Percentiles rank a stretch among this genome's conserved stretches.
Conservation (phyloP, 2,888 invertebrate species). For the Seira ritae region DNA sequence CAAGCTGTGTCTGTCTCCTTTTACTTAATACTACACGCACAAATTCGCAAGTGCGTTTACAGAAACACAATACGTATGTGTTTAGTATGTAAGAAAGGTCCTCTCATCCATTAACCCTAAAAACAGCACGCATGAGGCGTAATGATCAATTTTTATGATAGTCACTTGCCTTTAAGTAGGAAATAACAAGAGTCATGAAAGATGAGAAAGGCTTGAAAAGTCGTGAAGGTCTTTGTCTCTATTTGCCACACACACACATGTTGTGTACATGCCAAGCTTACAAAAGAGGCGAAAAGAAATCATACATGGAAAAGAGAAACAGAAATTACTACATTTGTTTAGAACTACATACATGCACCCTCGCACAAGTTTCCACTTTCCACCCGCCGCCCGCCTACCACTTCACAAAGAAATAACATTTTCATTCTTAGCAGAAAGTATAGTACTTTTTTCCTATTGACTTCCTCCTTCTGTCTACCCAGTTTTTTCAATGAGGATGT, state of each 20-base stretch:
- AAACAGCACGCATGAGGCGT: conserved; percentile 54
- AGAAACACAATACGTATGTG: too few species aligned
- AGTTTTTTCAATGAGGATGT: not conserved
- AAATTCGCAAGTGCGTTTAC: too few species aligned
- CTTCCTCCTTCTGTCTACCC: not conserved
- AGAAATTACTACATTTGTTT: conserved; percentile 33
- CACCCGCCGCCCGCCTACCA: conserved; percentile 22
- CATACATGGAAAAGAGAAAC: not conserved
- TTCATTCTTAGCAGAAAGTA: not conserved
- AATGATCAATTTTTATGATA: conserved; percentile 58
- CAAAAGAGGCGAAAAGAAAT: too few species aligned
- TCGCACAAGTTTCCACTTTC: conserved; percentile 17
- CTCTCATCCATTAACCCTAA: conserved; percentile 39
- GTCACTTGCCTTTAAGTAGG: conserved; percentile 37
- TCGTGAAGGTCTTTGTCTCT: conserved; percentile 35
- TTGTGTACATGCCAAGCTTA: too few species aligned
- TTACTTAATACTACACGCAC: not conserved
- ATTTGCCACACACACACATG: too few species aligned
- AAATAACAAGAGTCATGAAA: not conserved
- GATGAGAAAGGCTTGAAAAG: conserved; percentile 33
- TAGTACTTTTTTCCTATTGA: not conserved
- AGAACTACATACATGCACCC: too few species aligned
- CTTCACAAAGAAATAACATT: not conserved
- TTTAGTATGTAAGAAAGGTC: too few species aligned
- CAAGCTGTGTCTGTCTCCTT: not conserved